Evolutionary conservation across 1,140 invertebrate genomes (phyloP).

Genomic region (Aleiodes sp.): DNA sequence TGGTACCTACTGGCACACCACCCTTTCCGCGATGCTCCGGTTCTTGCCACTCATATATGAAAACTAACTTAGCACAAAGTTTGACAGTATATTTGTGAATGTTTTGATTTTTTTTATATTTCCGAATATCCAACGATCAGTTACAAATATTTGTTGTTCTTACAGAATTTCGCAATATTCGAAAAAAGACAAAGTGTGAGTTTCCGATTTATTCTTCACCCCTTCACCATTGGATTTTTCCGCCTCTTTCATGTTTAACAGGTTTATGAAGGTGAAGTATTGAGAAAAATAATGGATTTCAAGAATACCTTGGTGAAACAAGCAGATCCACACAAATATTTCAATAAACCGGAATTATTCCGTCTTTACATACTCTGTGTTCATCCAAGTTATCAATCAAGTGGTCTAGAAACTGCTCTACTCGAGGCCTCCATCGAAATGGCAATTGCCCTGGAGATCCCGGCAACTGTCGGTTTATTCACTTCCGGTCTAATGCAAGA

Average conservation of each 20-base stretch:
- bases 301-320: constrained; percentile 52
- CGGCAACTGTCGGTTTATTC: constrained; percentile 68
- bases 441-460: constrained; percentile 62
- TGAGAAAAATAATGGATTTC: constrained; percentile 57
- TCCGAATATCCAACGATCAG: no score
- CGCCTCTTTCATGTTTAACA: neutral
- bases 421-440: constrained; percentile 61
- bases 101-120: no score
- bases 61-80: no score
- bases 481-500: constrained; percentile 63
- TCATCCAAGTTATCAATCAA: constrained; percentile 57
- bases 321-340: constrained; percentile 54
- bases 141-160: no score
- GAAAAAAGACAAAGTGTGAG: no score
- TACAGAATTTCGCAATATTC: no score
- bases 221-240: no score
- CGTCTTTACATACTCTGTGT: constrained; percentile 58
- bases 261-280: constrained; percentile 50
- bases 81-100: no score
- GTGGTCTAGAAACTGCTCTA: constrained; percentile 61
- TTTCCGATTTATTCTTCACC: no score
- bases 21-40: no score
- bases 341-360: constrained; percentile 52
- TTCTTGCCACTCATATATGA: no score
- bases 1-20: no score